These are phyloP conservation scores for Cladorhizidae sp. DNA, from an alignment of 37 sponge, comb jelly and placozoan species.

Conservation along the genomic window DNA sequence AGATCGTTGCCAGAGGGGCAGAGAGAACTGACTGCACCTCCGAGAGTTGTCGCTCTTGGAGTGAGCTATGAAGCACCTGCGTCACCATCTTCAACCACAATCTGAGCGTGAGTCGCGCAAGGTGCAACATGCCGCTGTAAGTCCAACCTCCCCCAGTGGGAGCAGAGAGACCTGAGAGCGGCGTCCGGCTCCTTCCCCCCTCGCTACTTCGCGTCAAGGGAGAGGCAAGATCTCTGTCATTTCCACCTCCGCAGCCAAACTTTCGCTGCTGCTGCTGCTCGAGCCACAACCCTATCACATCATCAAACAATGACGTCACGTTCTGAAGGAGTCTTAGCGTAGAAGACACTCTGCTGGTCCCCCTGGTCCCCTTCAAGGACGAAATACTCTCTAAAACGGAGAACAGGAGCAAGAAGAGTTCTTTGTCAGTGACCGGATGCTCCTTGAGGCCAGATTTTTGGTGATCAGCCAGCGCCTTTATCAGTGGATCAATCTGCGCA, in stretches of 20 bases:
- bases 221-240: background rate
- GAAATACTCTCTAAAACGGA: slow-evolving; percentile 37
- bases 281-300: slow-evolving; percentile 47
- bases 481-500: background rate
- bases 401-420: slow-evolving; percentile 43
- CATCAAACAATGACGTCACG: slow-evolving; percentile 48
- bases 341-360: slow-evolving; percentile 15
- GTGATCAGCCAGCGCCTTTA: background rate
- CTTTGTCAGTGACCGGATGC: slow-evolving; percentile 6
- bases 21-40: slow-evolving; percentile 33
- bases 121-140: slow-evolving; percentile 26
- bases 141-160: background rate
- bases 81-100: slow-evolving; percentile 40
- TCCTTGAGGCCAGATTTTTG: background rate
- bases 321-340: slow-evolving; percentile 34
- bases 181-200: background rate
- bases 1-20: slow-evolving; percentile 33
- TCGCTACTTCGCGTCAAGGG: background rate
- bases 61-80: slow-evolving; percentile 10
- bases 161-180: background rate
- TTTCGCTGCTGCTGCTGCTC: slow-evolving; percentile 19
- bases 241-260: background rate
- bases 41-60: slow-evolving; percentile 25
- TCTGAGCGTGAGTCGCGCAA: slow-evolving; percentile 42
- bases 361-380: slow-evolving; percentile 2